Conservation (phyloP, 2,888 invertebrate genomes). For the Thyatira batis region DNA sequence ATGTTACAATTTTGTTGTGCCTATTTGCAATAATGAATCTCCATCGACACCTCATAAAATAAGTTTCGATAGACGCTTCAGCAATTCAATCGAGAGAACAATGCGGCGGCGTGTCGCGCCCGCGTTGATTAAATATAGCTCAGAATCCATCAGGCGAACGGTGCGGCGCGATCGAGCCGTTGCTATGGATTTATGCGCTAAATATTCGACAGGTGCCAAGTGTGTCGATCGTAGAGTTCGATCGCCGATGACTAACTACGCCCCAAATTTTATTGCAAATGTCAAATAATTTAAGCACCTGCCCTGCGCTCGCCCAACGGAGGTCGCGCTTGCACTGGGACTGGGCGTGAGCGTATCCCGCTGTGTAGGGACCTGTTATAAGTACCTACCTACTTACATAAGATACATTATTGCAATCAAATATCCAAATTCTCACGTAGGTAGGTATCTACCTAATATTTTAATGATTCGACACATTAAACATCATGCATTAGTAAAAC, state of each 20-base stretch:
- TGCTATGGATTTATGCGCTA: constrained; percentile 81
- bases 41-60: constrained; percentile 59
- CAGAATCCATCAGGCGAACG: constrained; percentile 77
- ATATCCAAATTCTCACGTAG: not conserved
- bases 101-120: constrained; percentile 71
- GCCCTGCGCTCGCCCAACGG: constrained; percentile 43
- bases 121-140: constrained; percentile 79
- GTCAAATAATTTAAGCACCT: constrained; percentile 80
- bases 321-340: constrained; percentile 18
- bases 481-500: not conserved
- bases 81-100: constrained; percentile 73
- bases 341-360: constrained; percentile 6
- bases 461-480: not conserved
- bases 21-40: constrained; percentile 43
- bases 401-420: not conserved
- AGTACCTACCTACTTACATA: not conserved
- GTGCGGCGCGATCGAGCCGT: constrained; percentile 63
- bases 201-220: constrained; percentile 83
- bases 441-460: too few species aligned
- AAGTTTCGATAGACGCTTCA: constrained; percentile 61
- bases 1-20: not conserved
- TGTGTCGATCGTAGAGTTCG: constrained; percentile 80
- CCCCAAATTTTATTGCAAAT: constrained; percentile 81
- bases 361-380: not conserved
- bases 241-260: constrained; percentile 80